Percentiles rank a stretch among this genome's conserved stretches.
Evolutionary conservation across 1,140 invertebrate species (phyloP).

Genomic region (Drosophila gunungcola): DNA sequence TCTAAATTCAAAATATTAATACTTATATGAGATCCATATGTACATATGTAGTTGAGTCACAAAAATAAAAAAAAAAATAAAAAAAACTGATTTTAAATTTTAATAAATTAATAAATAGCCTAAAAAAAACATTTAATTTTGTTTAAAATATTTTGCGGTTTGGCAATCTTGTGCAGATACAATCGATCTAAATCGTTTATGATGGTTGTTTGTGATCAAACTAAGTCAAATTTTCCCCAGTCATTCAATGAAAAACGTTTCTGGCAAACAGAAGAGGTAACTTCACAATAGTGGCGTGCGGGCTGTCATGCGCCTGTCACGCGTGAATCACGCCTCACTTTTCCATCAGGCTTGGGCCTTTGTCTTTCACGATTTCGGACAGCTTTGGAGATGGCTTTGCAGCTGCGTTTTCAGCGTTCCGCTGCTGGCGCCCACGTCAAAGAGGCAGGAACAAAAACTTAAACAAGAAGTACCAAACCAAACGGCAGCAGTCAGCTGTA

Average conservation of each 20-base stretch:
- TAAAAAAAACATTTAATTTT: no score
- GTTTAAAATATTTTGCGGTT: no score
- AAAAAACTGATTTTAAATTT: no score
- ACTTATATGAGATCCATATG: no score
- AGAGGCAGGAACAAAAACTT: slow-evolving; percentile 17
- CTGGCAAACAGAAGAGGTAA: not conserved
- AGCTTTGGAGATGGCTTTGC: slow-evolving; percentile 13
- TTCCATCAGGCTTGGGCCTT: slow-evolving; percentile 6
- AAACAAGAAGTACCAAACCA: slow-evolving; percentile 14
- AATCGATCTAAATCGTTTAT: no score
- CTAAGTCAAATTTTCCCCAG: no score
- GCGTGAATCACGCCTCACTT: slow-evolving; percentile 13
- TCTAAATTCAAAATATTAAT: no score
- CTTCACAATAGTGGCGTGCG: not conserved
- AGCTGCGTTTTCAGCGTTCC: slow-evolving; percentile 12
- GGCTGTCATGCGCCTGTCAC: slow-evolving; percentile 4
- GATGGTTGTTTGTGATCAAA: no score
- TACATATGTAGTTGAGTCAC: no score
- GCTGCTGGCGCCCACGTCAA: slow-evolving; percentile 33
- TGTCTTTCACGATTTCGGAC: slow-evolving; percentile 10
- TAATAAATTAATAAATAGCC: no score
- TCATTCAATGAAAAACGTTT: not conserved
- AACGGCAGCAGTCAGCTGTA: slow-evolving; percentile 37
- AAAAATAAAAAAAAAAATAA: no score
- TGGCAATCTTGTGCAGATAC: no score